Conservation (phyloP, 2,113 vertebrate genomes). For the Plotosus lineatus region DNA sequence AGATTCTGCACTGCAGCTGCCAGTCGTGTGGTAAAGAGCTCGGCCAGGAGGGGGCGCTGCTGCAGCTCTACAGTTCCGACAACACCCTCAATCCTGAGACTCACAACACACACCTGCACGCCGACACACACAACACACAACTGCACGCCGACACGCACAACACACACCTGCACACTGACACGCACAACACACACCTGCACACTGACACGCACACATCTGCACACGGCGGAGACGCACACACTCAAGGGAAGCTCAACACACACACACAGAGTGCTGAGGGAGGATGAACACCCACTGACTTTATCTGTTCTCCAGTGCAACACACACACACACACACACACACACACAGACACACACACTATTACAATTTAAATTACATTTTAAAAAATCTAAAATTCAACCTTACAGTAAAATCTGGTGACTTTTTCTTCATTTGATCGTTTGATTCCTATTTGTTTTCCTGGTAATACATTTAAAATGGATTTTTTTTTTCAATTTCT, state of each 20-base stretch:
- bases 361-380: no score
- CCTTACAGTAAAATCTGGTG: no score
- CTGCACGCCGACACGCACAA: slow-evolving; percentile 67
- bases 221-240: background rate
- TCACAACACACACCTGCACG: slow-evolving; percentile 61
- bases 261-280: slow-evolving; percentile 20
- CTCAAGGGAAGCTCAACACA: background rate
- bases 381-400: no score
- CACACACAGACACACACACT: slow-evolving; percentile 51
- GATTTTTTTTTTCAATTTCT: no score
- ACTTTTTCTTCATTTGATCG: no score
- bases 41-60: slow-evolving; percentile 82
- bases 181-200: background rate
- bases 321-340: slow-evolving; percentile 43
- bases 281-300: background rate
- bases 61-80: slow-evolving; percentile 85
- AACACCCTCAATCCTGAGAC: slow-evolving; percentile 73
- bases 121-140: slow-evolving; percentile 53
- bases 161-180: background rate
- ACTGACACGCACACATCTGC: background rate
- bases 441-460: no score
- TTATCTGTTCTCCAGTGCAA: no score
- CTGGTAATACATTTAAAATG: no score
- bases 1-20: slow-evolving; percentile 94
- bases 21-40: slow-evolving; percentile 93